Evolutionary conservation across 1,140 invertebrate species (phyloP).

Genomic region (Brachystomella parvula): DNA sequence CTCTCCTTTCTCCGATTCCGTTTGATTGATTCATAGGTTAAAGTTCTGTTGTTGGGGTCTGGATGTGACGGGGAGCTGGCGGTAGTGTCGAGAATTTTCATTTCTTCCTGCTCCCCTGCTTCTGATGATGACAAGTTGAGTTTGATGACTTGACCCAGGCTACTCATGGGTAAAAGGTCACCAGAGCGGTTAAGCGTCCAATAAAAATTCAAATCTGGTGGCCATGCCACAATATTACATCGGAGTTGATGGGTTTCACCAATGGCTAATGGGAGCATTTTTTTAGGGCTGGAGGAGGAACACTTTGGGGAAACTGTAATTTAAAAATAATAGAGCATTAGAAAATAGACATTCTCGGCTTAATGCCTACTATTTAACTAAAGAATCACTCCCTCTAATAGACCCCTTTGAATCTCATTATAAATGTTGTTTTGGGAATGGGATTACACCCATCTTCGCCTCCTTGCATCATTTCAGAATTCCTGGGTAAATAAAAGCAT

Average conservation of each 20-base stretch:
- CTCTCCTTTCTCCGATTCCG: not conserved
- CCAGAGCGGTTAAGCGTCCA: conserved; percentile 34
- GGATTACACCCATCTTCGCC: no score
- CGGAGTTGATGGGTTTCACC: conserved; percentile 26
- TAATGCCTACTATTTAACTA: no score
- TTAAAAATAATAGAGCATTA: not conserved
- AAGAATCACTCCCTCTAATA: no score
- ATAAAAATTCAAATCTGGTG: conserved; percentile 37
- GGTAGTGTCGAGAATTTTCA: no score
- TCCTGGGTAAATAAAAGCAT: no score
- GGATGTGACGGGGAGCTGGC: no score
- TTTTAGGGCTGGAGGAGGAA: not conserved
- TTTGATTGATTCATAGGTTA: not conserved
- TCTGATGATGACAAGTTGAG: not conserved
- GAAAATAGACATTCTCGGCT: no score
- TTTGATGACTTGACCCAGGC: conserved; percentile 6
- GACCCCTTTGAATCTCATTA: no score
- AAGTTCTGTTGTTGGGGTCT: not conserved
- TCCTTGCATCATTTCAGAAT: no score
- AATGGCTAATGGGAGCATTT: conserved; percentile 23
- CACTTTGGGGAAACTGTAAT: conserved; percentile 35
- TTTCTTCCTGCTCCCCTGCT: no score
- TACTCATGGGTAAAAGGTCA: conserved; percentile 15
- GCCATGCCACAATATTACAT: conserved; percentile 36
- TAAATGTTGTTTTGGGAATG: no score